Conservation (phyloP, 2,797 vertebrate genomes). For the Poeciliopsis presidionis region DNA sequence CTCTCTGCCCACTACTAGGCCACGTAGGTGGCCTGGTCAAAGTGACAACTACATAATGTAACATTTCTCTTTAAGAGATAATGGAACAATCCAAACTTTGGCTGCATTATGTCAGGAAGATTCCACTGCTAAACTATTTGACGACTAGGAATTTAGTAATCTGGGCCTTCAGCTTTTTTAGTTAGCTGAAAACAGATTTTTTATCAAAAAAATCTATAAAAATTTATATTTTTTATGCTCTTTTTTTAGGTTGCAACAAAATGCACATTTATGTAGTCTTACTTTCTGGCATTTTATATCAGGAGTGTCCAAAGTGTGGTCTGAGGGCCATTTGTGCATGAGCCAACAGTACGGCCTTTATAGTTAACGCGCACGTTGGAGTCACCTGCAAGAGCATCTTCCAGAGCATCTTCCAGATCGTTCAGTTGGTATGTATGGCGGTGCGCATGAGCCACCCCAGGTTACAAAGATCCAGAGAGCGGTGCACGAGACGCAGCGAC, state of each 20-base stretch:
- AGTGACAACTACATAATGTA: constrained; percentile 32
- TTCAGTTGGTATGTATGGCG: too few species aligned
- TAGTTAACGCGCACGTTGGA: too few species aligned
- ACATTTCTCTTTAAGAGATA: constrained; percentile 56
- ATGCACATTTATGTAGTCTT: background rate
- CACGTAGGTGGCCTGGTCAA: constrained; percentile 62
- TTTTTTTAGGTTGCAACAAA: background rate
- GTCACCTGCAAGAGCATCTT: too few species aligned
- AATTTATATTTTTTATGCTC: background rate
- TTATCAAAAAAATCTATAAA: background rate
- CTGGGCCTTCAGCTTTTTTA: constrained; percentile 3
- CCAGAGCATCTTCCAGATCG: too few species aligned
- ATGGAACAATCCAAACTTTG: constrained; percentile 29
- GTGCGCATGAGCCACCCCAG: too few species aligned
- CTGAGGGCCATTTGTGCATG: too few species aligned
- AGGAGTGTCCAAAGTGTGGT: too few species aligned
- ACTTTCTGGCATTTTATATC: background rate
- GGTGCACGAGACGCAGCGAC: too few species aligned
- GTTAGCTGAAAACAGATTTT: constrained; percentile 3
- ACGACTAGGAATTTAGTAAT: constrained; percentile 12
- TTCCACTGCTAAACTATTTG: constrained; percentile 19
- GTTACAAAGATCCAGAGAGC: too few species aligned
- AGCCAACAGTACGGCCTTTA: too few species aligned
- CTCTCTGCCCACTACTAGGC: constrained; percentile 36
- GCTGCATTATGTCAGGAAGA: constrained; percentile 35